Evolutionary conservation across 2,797 vertebrate genomes (phyloP).

Genomic region (Leptoclinus maculatus): DNA sequence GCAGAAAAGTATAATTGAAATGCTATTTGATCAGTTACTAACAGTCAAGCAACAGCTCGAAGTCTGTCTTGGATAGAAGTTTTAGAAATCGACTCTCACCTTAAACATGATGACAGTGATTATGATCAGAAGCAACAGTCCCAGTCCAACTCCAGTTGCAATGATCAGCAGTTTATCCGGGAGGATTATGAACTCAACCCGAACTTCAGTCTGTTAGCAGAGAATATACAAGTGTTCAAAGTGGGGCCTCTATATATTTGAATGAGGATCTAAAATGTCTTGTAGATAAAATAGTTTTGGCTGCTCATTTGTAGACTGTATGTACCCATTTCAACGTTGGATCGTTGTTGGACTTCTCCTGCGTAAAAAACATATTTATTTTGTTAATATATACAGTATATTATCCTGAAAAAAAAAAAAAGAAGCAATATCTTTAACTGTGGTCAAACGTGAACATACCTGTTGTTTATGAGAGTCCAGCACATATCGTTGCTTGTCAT

Average conservation of each 20-base stretch:
- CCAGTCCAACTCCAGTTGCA: constrained; percentile 51
- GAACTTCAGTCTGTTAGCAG: constrained; percentile 59
- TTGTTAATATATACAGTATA: constrained; percentile 28
- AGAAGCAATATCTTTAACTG: background rate
- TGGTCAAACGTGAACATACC: constrained; percentile 47
- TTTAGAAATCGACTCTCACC: constrained; percentile 56
- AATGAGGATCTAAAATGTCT: background rate
- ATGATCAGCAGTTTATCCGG: constrained; percentile 46
- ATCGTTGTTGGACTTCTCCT: background rate
- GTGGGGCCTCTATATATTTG: background rate
- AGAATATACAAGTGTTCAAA: background rate
- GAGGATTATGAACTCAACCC: constrained; percentile 62
- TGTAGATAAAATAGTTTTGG: background rate
- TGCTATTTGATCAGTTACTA: background rate
- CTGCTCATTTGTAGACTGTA: background rate
- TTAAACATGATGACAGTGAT: constrained; percentile 67
- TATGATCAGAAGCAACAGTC: constrained; percentile 73
- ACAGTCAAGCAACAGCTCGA: background rate
- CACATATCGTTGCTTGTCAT: constrained; percentile 52
- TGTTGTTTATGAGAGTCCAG: constrained; percentile 40
- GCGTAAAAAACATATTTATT: background rate
- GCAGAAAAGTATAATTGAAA: background rate
- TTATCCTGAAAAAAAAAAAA: background rate
- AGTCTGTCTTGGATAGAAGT: background rate
- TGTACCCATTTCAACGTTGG: constrained; percentile 47